Evolutionary conservation across 2,888 invertebrate genomes (phyloP).

Genomic region (Ganaspis brasiliensis): DNA sequence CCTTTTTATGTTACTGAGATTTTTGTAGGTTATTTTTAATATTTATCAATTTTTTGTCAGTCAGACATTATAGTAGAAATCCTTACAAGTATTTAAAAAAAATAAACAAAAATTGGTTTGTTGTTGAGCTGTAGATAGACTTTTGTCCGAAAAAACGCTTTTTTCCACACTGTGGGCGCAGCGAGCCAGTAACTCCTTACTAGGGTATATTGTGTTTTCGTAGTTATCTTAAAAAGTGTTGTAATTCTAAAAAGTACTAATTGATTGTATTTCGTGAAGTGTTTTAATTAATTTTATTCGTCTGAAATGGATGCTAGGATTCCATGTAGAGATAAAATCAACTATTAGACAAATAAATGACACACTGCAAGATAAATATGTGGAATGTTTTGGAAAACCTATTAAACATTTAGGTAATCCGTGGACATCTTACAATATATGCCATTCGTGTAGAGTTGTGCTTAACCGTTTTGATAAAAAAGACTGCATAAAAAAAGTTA

Average conservation of each 20-base stretch:
- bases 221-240: background rate
- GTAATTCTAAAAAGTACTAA: background rate
- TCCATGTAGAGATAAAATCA: background rate
- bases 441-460: background rate
- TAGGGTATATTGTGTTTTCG: background rate
- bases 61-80: too few relatives aligned
- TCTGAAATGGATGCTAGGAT: background rate
- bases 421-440: background rate
- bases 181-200: too few relatives aligned
- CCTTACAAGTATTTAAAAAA: too few relatives aligned
- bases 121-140: too few relatives aligned
- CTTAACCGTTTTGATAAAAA: background rate
- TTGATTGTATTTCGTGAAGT: background rate
- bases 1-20: too few relatives aligned
- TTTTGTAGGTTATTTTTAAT: too few relatives aligned
- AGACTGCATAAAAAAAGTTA: background rate
- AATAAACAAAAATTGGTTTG: too few relatives aligned
- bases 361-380: background rate
- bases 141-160: too few relatives aligned
- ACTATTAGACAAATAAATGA: constrained; percentile 2
- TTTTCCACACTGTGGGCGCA: too few relatives aligned
- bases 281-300: background rate
- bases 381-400: background rate
- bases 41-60: too few relatives aligned
- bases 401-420: background rate